A percentile compares a stretch with the other conserved stretches of the same genome.
Conservation (phyloP, 2,888 invertebrate species). For the Euproctis similis region DNA sequence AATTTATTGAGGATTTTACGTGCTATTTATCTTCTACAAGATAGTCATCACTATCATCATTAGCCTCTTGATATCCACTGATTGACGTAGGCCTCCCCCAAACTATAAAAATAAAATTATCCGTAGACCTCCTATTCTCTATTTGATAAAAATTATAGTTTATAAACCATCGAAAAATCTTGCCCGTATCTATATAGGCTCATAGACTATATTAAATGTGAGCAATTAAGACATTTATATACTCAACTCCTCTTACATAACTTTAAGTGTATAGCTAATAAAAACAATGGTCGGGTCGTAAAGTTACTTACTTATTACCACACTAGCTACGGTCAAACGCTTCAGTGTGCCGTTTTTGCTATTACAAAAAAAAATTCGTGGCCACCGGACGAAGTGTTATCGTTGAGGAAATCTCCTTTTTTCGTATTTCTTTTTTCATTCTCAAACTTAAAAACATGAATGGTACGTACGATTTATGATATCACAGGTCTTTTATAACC, state of each 20-base stretch:
- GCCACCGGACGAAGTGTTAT: slow-evolving; percentile 66
- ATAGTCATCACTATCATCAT: too few species aligned
- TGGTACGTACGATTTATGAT: slow-evolving; percentile 72
- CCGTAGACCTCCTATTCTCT: too few species aligned
- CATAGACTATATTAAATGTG: not conserved
- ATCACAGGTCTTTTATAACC: slow-evolving; percentile 68
- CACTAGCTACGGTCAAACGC: slow-evolving; percentile 27
- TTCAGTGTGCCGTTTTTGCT: slow-evolving; percentile 35
- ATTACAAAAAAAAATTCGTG: slow-evolving; percentile 45
- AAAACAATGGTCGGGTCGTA: slow-evolving; percentile 17
- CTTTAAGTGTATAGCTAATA: slow-evolving; percentile 8
- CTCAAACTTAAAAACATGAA: slow-evolving; percentile 60
- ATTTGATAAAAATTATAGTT: not conserved
- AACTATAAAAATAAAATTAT: too few species aligned
- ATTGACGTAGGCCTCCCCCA: too few species aligned
- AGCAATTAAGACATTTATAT: not conserved
- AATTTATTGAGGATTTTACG: too few species aligned
- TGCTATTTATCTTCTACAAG: too few species aligned
- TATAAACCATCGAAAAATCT: not conserved
- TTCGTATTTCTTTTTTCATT: too few species aligned
- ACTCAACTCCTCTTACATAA: slow-evolving; percentile 1
- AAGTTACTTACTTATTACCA: slow-evolving; percentile 23
- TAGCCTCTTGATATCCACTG: too few species aligned
- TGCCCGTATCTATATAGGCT: too few species aligned
- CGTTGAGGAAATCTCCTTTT: slow-evolving; percentile 70